These are phyloP conservation scores for Caenorhabditis sp. DNA, from an alignment of 2,888 invertebrate species.

Conservation along the genomic window DNA sequence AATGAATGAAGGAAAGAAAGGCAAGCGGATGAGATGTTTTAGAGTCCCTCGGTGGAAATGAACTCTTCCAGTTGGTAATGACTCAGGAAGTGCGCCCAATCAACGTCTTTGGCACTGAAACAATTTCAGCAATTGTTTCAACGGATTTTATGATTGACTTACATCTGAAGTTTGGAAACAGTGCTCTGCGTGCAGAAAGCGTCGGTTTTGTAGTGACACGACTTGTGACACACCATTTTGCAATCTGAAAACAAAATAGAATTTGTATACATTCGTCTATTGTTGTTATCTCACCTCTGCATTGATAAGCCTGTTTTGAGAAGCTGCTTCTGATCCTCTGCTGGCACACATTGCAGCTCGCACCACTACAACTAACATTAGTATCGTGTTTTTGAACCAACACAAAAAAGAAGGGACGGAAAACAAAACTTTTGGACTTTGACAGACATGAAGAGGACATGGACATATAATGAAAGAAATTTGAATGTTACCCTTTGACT, in stretches of 20 bases:
- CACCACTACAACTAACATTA: conserved; percentile 77
- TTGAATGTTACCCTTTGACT: conserved; percentile 76
- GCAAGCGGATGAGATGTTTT: conserved; percentile 45
- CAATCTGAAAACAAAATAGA: conserved; percentile 76
- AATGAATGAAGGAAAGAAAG: conserved; percentile 44
- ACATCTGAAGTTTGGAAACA: conserved; percentile 75
- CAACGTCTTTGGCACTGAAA: conserved; percentile 78
- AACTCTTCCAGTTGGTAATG: conserved; percentile 79
- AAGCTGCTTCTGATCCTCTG: conserved; percentile 79
- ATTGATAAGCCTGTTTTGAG: conserved; percentile 83
- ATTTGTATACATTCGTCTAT: not conserved
- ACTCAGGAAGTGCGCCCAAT: conserved; percentile 81
- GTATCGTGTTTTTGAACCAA: conserved; percentile 45
- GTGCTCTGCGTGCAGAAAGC: conserved; percentile 78
- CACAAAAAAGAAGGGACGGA: conserved; percentile 4
- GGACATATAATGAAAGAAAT: conserved; percentile 10
- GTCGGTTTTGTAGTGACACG: conserved; percentile 81
- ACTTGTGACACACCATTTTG: conserved; percentile 82
- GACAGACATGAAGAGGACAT: conserved; percentile 12
- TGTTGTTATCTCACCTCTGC: conserved; percentile 76
- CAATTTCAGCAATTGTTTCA: not conserved
- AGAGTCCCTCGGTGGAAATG: conserved; percentile 78
- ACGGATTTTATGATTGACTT: conserved; percentile 32
- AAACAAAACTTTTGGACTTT: no score
- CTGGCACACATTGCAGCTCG: conserved; percentile 81